A percentile compares a stretch with the other conserved stretches of the same genome.
Evolutionary conservation across 1,140 invertebrate genomes (phyloP).

Genomic region (Euborellia annulipes): DNA sequence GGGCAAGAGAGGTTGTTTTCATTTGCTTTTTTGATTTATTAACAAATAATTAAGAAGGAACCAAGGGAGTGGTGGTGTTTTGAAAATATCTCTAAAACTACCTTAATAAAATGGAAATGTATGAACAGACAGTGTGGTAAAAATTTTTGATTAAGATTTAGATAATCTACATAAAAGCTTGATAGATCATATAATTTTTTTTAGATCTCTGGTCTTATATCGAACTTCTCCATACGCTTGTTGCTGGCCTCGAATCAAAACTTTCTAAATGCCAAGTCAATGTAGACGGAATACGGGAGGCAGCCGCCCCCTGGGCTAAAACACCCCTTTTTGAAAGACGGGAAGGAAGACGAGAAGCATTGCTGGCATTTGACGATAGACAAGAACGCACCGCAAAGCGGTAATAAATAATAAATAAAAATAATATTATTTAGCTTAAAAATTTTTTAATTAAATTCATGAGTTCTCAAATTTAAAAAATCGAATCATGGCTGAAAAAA

Average conservation of each 20-base stretch:
- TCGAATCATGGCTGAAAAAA: no score
- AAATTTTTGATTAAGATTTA: constrained; percentile 7
- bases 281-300: constrained; percentile 54
- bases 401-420: constrained; percentile 13
- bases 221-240: constrained; percentile 51
- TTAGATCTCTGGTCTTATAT: constrained; percentile 67
- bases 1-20: no score
- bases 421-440: background rate
- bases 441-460: no score
- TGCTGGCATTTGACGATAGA: constrained; percentile 70
- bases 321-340: constrained; percentile 68
- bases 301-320: constrained; percentile 63
- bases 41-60: no score
- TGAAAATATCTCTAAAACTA: no score
- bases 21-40: no score
- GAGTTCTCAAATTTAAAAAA: no score
- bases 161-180: constrained; percentile 5
- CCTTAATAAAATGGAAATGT: no score
- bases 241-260: constrained; percentile 60
- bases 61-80: no score
- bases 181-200: constrained; percentile 14
- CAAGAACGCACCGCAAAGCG: constrained; percentile 53
- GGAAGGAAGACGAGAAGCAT: constrained; percentile 65
- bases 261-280: constrained; percentile 75
- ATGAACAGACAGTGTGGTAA: no score